These are phyloP conservation scores for Narcine bancroftii DNA, from an alignment of 2,113 vertebrate species.

Conservation along the genomic window DNA sequence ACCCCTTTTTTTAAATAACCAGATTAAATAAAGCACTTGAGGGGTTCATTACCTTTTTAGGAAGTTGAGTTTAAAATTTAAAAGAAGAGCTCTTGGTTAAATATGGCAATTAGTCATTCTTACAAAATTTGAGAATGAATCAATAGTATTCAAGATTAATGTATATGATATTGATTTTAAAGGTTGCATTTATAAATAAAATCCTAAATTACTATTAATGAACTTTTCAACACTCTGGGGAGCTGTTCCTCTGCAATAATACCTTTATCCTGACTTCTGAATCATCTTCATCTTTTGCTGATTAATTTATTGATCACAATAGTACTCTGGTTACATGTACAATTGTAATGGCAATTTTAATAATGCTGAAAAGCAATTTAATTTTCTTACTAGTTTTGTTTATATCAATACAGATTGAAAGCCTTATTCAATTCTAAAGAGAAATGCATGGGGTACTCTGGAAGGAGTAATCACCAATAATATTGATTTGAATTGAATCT, in stretches of 20 bases:
- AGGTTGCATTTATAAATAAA: neutral
- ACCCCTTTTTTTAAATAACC: neutral
- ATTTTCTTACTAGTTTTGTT: neutral
- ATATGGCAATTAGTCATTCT: neutral
- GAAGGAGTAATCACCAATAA: neutral
- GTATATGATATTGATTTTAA: neutral
- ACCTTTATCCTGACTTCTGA: neutral
- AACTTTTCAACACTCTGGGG: neutral
- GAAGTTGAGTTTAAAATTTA: slow-evolving; percentile 1
- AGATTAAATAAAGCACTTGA: neutral
- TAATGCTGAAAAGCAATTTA: neutral
- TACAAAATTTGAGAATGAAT: neutral
- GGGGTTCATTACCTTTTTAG: neutral
- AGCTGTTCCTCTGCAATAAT: neutral
- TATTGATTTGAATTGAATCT: neutral
- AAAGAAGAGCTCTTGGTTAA: neutral
- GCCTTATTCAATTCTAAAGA: neutral
- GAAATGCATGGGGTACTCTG: neutral
- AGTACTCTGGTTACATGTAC: neutral
- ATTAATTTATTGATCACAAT: neutral
- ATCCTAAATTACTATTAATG: neutral
- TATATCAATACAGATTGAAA: neutral
- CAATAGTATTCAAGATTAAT: neutral
- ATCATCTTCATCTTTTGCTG: neutral
- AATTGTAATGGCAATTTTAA: neutral